Evolutionary conservation across 1,140 invertebrate species (phyloP).

Genomic region (Luehdorfia chinensis): DNA sequence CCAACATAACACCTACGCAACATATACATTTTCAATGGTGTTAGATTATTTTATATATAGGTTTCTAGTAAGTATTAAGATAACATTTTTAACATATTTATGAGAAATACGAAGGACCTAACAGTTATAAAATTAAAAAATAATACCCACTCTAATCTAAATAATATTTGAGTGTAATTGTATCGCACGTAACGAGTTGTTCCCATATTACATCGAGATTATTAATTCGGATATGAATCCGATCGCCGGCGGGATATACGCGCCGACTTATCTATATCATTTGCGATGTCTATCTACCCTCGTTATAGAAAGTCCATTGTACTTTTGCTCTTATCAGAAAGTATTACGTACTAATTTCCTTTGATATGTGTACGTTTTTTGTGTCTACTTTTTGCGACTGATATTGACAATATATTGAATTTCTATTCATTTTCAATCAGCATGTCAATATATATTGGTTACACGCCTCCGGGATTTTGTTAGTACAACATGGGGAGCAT

Average conservation of each 20-base stretch:
- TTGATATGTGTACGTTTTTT: background rate
- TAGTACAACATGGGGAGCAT: conserved; percentile 2
- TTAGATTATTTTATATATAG: too few species aligned
- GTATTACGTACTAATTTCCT: conserved; percentile 1
- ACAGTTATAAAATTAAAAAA: too few species aligned
- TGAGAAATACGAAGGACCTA: too few species aligned
- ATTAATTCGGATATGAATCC: conserved; percentile 53
- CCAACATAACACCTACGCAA: too few species aligned
- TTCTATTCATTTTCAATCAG: conserved; percentile 12
- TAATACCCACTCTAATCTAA: conserved; percentile 3
- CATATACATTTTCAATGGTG: too few species aligned
- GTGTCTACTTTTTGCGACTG: background rate
- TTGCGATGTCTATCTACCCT: conserved; percentile 2
- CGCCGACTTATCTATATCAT: conserved; percentile 21
- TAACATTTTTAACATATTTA: too few species aligned
- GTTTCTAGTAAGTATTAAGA: too few species aligned
- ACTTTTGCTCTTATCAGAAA: background rate
- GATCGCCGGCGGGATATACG: conserved; percentile 38
- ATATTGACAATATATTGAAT: conserved; percentile 12
- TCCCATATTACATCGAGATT: conserved; percentile 41
- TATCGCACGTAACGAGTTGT: conserved; percentile 39
- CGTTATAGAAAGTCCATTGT: conserved; percentile 1
- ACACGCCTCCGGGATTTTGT: conserved; percentile 26
- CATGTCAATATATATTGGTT: conserved; percentile 23
- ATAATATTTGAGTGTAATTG: conserved; percentile 12